phyloP scores from a whole-genome alignment of 2,113 vertebrate genomes.

The Pachyramphus minor region DNA sequence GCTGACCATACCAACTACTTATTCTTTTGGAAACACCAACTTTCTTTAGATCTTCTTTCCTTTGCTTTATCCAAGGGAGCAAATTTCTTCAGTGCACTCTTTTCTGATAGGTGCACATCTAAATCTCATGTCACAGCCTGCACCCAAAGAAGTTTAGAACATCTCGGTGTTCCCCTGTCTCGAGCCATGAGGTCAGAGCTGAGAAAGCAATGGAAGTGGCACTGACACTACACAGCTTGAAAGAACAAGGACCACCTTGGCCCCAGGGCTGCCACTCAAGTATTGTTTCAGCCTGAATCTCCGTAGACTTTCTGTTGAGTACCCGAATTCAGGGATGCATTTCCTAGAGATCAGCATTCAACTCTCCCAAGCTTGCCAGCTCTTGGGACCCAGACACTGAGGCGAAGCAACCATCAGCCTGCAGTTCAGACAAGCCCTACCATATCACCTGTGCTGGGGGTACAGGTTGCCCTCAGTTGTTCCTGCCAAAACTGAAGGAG shows the following conservation, averaged over 20 bases:
- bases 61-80: not conserved
- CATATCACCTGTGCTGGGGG: not conserved
- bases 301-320: not conserved
- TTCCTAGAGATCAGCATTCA: not conserved
- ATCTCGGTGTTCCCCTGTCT: not conserved
- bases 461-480: not conserved
- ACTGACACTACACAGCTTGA: too few species aligned
- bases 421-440: not conserved
- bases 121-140: accelerated
- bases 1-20: not conserved
- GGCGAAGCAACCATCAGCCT: not conserved
- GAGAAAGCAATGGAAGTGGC: not conserved
- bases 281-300: not conserved
- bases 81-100: not conserved
- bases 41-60: not conserved
- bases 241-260: not conserved
- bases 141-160: not conserved
- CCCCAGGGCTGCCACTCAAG: not conserved
- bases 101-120: not conserved
- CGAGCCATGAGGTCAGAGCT: not conserved
- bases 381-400: not conserved
- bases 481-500: not conserved
- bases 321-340: not conserved
- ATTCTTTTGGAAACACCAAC: not conserved
- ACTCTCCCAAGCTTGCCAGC: not conserved